Base-by-base conservation (phyloP, 2,888 invertebrate species). In the Lucinisca nassula region DNA sequence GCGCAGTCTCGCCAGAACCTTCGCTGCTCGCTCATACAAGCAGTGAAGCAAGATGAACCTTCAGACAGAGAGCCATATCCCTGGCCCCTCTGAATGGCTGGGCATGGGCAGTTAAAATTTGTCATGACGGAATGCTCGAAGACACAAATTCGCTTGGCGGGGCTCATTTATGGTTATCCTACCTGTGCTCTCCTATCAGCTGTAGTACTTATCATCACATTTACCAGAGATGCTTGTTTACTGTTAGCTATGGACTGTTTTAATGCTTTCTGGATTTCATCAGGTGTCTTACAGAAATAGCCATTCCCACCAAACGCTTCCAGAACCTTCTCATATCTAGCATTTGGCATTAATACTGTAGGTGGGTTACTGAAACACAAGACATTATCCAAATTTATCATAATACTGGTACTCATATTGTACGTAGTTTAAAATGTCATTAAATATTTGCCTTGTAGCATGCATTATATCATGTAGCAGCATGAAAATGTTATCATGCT, bases 251-350 rank as follows among this genome's bases (percentile, higher is more conserved):
- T 96, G 1, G 98, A 97, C 88, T 97, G 97, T 90, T 97, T 97
- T 0, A 99, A 91, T 0, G 98, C 98, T 0, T 96, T 95, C 92
- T 97, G 97, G 70, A 99, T 97, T 94, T 99, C 98, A 0, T 98
- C 97, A 58, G 98, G 97, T 0, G 98, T 98, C 89, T 97, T 97
- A 88, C 98, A 98, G 91, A 98, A 97, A 95, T 98, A 97, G 24
- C 99, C 99, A 86, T 97, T 97, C 82, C 97, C 97, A 1, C 98
- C 98, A 95, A 99, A 98, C 96, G 99, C 97, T 95, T 97, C 97
- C 97, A 98, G 98, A 97, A 99, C 98, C 95, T 98, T 98, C 95
- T 99, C 99, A 95, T 99, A 99, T 80, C 97, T 98, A 0, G 98
- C 97, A 94, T 98, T 97, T 14, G 97, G 97, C 45, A 98, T 97